Evolutionary conservation across 2,888 invertebrate species (phyloP).

Genomic region (Pseudolycoriella hygida): DNA sequence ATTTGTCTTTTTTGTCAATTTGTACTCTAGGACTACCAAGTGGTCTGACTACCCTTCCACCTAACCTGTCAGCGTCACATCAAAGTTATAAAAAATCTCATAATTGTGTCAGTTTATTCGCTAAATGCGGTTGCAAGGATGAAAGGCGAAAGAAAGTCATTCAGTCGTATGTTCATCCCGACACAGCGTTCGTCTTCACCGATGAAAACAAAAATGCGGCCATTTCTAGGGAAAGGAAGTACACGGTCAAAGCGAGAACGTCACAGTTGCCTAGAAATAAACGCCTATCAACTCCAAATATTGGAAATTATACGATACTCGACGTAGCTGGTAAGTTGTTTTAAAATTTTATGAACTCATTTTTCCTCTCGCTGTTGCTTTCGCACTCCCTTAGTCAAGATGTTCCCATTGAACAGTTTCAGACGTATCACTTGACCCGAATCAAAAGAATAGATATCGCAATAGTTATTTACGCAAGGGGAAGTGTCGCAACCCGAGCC

Average conservation of each 20-base stretch:
- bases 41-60: not conserved
- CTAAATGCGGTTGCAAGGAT: constrained; percentile 19
- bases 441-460: too few relatives aligned
- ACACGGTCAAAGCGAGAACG: constrained; percentile 16
- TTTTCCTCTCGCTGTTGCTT: too few relatives aligned
- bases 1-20: too few relatives aligned
- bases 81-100: constrained; percentile 20
- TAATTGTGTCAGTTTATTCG: constrained; percentile 23
- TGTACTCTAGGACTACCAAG: too few relatives aligned
- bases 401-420: too few relatives aligned
- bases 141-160: constrained; percentile 16
- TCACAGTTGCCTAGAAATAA: constrained; percentile 17
- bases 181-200: constrained; percentile 21
- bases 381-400: too few relatives aligned
- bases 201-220: constrained; percentile 20
- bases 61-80: constrained; percentile 10
- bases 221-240: constrained; percentile 9
- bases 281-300: constrained; percentile 19
- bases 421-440: too few relatives aligned
- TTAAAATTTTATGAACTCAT: too few relatives aligned
- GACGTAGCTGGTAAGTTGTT: constrained; percentile 16
- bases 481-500: too few relatives aligned
- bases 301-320: constrained; percentile 17
- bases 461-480: too few relatives aligned
- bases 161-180: constrained; percentile 21